Percentiles rank a stretch among this genome's conserved stretches.
These are phyloP conservation scores for Steinernema scapterisci DNA, from an alignment of 2,888 invertebrate species.

Conservation along the genomic window DNA sequence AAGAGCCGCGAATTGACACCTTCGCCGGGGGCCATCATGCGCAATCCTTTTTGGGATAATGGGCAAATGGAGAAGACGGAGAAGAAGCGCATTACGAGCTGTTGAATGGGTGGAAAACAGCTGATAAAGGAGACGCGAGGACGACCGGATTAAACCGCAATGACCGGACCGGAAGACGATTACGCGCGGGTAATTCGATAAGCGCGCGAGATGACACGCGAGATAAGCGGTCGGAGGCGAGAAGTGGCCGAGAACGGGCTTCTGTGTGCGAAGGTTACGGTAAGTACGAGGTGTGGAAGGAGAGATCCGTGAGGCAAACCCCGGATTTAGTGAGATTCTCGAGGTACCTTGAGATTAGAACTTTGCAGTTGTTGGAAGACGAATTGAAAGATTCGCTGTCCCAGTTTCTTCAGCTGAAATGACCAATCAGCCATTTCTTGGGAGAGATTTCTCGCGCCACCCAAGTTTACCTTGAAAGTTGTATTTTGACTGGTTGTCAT, in stretches of 20 bases:
- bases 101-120: not conserved
- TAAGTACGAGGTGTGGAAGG: too few species aligned
- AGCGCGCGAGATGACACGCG: slow-evolving; percentile 26
- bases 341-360: too few species aligned
- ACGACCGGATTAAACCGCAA: slow-evolving; percentile 21
- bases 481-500: too few species aligned
- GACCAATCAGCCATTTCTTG: too few species aligned
- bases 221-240: slow-evolving; percentile 5
- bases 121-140: slow-evolving; percentile 14
- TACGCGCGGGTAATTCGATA: slow-evolving; percentile 23
- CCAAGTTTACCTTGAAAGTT: too few species aligned
- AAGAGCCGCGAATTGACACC: slow-evolving; percentile 19
- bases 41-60: slow-evolving; percentile 1
- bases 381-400: too few species aligned
- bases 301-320: too few species aligned
- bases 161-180: slow-evolving; percentile 18
- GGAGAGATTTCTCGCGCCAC: too few species aligned
- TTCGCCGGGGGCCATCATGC: not conserved
- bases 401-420: not conserved
- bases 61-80: slow-evolving; percentile 4
- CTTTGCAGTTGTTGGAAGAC: too few species aligned
- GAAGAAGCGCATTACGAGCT: not conserved
- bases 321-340: too few species aligned
- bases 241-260: not conserved
- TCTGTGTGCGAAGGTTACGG: not conserved